Percentiles rank a stretch among this genome's conserved stretches.
Evolutionary conservation across 1,140 invertebrate species (phyloP).

Genomic region (Cherax destructor): DNA sequence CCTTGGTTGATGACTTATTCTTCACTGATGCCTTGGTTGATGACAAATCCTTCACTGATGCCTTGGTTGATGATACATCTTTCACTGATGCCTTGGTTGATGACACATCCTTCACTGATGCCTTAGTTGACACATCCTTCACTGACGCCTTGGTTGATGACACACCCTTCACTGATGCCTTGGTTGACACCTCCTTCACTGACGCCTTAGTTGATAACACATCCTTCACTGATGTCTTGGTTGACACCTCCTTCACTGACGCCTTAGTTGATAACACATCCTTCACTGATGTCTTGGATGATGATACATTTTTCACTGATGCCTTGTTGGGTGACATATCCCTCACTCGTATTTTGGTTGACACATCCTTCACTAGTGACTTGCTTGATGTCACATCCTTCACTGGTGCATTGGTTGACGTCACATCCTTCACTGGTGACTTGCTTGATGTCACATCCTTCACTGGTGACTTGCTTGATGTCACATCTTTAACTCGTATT

Average conservation of each 20-base stretch:
- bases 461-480: background rate
- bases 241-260: background rate
- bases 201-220: background rate
- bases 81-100: background rate
- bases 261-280: background rate
- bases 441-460: background rate
- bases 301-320: background rate
- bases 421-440: background rate
- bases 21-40: conserved; percentile 6
- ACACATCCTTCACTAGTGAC: background rate
- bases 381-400: background rate
- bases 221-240: conserved; percentile 4
- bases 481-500: background rate
- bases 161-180: background rate
- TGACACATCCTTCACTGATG: background rate
- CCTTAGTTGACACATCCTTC: background rate
- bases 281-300: background rate
- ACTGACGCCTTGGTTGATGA: background rate
- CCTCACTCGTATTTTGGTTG: background rate
- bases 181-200: background rate
- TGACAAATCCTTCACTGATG: background rate
- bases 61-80: background rate
- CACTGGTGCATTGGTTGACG: background rate
- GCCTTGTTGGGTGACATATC: background rate
- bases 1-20: background rate